phyloP scores from a whole-genome alignment of 1,140 invertebrate species.

The Mizuhopecten yessoensis region DNA sequence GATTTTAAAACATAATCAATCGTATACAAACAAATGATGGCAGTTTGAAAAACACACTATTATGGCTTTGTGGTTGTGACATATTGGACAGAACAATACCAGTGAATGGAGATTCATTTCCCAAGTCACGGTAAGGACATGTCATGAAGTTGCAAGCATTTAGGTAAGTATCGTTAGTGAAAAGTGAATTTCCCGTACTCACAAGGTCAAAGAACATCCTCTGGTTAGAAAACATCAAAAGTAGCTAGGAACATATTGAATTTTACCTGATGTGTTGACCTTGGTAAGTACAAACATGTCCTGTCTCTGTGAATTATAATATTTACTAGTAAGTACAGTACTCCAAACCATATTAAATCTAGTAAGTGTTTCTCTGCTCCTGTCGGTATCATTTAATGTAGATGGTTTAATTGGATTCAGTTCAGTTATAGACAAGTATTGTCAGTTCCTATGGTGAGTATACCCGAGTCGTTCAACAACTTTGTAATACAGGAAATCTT shows the following conservation, averaged over 20 bases:
- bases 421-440: too few species aligned
- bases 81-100: neutral
- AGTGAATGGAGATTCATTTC: neutral
- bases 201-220: neutral
- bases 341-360: conserved; percentile 29
- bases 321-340: neutral
- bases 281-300: neutral
- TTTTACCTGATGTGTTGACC: neutral
- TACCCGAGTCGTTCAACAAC: neutral
- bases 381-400: too few species aligned
- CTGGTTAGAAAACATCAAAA: neutral
- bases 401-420: too few species aligned
- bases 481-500: neutral
- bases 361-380: neutral
- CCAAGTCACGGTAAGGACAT: neutral
- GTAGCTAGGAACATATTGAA: neutral
- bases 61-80: conserved; percentile 2
- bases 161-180: neutral
- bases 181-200: neutral
- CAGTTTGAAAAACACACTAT: neutral
- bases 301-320: neutral
- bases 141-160: conserved; percentile 37
- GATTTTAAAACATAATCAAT: too few species aligned
- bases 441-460: conserved; percentile 10
- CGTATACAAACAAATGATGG: too few species aligned